phyloP scores from a whole-genome alignment of 2,797 vertebrate species.

The Coregonus suidteri region DNA sequence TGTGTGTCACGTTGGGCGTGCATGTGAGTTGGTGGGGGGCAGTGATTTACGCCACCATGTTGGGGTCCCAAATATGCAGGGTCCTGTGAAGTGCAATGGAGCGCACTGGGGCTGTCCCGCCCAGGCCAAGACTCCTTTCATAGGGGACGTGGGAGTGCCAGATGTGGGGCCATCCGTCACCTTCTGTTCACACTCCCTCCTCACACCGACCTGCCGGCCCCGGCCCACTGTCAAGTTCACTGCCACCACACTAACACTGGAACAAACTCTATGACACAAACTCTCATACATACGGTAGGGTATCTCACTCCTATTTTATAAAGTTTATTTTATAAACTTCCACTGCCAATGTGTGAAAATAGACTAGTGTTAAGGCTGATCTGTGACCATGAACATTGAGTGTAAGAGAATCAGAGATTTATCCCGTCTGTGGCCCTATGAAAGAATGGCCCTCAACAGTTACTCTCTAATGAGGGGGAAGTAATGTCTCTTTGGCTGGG shows the following conservation, averaged over 20 bases:
- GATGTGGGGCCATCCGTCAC: conserved; percentile 74
- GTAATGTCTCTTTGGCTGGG: conserved; percentile 70
- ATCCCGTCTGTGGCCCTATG: conserved; percentile 39
- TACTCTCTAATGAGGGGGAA: conserved; percentile 79
- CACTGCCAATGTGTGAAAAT: neutral
- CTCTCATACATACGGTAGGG: neutral
- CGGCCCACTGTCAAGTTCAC: conserved; percentile 57
- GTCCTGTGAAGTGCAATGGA: conserved; percentile 76
- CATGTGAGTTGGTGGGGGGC: conserved; percentile 46
- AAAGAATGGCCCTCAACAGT: conserved; percentile 56
- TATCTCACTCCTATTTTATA: conserved; percentile 16
- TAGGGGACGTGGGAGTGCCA: conserved; percentile 74
- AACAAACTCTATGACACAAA: neutral
- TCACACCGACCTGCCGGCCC: neutral
- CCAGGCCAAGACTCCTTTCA: conserved; percentile 79
- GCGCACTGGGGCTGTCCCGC: conserved; percentile 73
- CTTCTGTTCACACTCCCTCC: conserved; percentile 43
- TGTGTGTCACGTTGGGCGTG: conserved; percentile 12
- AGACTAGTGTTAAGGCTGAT: neutral
- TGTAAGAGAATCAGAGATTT: conserved; percentile 41
- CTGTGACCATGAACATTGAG: conserved; percentile 22
- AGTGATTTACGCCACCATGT: conserved; percentile 68
- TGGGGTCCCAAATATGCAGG: conserved; percentile 62
- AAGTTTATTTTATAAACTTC: neutral
- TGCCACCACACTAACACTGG: conserved; percentile 24